These are phyloP conservation scores for Eulemur rubriventer DNA, from an alignment of 2,797 vertebrate genomes.

Conservation along the genomic window DNA sequence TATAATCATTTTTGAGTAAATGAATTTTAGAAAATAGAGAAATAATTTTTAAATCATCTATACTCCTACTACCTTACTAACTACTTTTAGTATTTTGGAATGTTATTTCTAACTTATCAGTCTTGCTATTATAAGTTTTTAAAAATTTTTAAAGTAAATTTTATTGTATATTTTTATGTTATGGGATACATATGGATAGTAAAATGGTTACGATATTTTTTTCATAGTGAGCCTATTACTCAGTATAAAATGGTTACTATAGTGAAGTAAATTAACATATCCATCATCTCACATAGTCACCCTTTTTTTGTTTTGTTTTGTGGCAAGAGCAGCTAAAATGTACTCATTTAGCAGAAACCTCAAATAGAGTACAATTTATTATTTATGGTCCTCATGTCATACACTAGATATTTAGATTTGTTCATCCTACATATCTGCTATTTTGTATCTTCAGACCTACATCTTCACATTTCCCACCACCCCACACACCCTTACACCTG, in stretches of 20 bases:
- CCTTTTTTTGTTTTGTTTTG: neutral
- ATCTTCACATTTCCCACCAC: neutral
- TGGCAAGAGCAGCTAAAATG: neutral
- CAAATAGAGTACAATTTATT: neutral
- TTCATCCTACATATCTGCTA: neutral
- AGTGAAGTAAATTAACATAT: neutral
- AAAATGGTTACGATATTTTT: neutral
- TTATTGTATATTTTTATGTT: neutral
- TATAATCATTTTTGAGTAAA: neutral
- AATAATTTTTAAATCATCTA: neutral
- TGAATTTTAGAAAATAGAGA: conserved; percentile 1
- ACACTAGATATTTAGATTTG: neutral
- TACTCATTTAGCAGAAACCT: neutral
- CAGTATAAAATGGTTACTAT: neutral
- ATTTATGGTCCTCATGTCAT: neutral
- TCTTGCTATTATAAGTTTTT: neutral
- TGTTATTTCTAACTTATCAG: neutral
- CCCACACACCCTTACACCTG: neutral
- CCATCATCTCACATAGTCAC: neutral
- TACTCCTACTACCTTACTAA: neutral
- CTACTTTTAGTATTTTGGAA: neutral
- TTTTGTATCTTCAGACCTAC: neutral
- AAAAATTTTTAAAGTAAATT: neutral
- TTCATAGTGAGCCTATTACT: neutral
- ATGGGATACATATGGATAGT: neutral